A percentile compares a stretch with the other conserved stretches of the same genome.
These are phyloP conservation scores for Labroides dimidiatus DNA, from an alignment of 2,797 vertebrate genomes.

Conservation along the genomic window DNA sequence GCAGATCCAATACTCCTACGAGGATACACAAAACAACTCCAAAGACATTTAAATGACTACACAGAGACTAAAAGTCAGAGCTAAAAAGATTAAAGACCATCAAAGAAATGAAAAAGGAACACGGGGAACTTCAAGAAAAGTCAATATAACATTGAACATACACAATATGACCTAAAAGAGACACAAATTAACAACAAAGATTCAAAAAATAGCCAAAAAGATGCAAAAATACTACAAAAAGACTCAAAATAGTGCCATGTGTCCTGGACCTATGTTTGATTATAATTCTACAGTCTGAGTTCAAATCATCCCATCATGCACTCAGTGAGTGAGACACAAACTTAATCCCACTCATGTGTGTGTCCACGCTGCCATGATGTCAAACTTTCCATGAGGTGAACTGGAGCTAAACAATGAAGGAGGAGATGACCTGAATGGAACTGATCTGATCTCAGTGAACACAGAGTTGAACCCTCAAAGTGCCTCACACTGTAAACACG, in stretches of 20 bases:
- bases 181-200: too few relatives aligned
- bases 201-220: too few relatives aligned
- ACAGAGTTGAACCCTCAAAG: background rate
- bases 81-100: too few relatives aligned
- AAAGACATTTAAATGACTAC: background rate
- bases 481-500: background rate
- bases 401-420: slow-evolving; percentile 4
- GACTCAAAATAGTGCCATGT: background rate
- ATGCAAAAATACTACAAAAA: too few relatives aligned
- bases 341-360: slow-evolving; percentile 6
- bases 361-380: slow-evolving; percentile 5
- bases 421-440: background rate
- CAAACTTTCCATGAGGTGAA: slow-evolving; percentile 15
- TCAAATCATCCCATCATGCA: background rate
- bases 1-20: background rate
- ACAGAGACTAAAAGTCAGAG: too few relatives aligned
- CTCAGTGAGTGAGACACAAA: background rate
- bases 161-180: too few relatives aligned
- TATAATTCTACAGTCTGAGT: background rate
- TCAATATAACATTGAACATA: too few relatives aligned
- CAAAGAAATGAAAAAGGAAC: too few relatives aligned
- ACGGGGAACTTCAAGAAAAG: too few relatives aligned
- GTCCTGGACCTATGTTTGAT: background rate
- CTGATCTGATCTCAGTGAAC: background rate
- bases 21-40: background rate